Percentiles rank a stretch among this genome's conserved stretches.
Conservation (phyloP, 1,140 invertebrate species). For the Agraylea sexmaculata region DNA sequence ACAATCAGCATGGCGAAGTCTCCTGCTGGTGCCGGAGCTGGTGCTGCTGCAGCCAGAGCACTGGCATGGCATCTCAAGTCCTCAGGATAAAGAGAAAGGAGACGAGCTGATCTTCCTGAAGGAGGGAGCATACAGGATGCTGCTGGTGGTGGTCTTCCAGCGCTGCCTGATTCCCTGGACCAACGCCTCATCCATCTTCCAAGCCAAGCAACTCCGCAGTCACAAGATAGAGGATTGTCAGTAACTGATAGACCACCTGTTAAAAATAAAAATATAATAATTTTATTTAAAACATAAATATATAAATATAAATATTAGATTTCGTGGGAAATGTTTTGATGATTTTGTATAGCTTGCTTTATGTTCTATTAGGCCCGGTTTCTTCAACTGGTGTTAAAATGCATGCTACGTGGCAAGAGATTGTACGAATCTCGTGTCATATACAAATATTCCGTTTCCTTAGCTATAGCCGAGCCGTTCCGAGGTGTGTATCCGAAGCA, state of each 20-base stretch:
- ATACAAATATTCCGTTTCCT: too few relatives aligned
- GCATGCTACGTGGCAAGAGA: too few relatives aligned
- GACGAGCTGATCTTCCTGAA: constrained; percentile 46
- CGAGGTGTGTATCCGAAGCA: too few relatives aligned
- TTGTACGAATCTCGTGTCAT: too few relatives aligned
- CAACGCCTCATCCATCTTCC: constrained; percentile 78
- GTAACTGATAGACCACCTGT: constrained; percentile 71
- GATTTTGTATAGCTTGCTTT: too few relatives aligned
- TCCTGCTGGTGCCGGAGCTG: constrained; percentile 7
- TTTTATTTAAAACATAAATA: background rate
- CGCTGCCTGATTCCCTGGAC: constrained; percentile 56
- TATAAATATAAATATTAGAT: too few relatives aligned
- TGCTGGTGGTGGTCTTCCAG: constrained; percentile 27
- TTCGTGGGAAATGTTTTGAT: too few relatives aligned
- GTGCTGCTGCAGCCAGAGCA: constrained; percentile 50
- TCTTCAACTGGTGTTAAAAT: too few relatives aligned
- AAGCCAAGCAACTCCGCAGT: constrained; percentile 80
- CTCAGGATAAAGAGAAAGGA: constrained; percentile 60
- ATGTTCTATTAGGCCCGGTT: too few relatives aligned
- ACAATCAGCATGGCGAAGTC: background rate
- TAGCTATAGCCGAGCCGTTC: too few relatives aligned
- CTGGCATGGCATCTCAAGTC: constrained; percentile 64
- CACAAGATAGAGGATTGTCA: constrained; percentile 74
- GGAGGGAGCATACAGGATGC: constrained; percentile 54
- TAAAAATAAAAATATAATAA: constrained; percentile 18